Percentiles rank a stretch among this genome's conserved stretches.
These are phyloP conservation scores for Lydus trimaculatus DNA, from an alignment of 2,888 invertebrate species.

Conservation along the genomic window DNA sequence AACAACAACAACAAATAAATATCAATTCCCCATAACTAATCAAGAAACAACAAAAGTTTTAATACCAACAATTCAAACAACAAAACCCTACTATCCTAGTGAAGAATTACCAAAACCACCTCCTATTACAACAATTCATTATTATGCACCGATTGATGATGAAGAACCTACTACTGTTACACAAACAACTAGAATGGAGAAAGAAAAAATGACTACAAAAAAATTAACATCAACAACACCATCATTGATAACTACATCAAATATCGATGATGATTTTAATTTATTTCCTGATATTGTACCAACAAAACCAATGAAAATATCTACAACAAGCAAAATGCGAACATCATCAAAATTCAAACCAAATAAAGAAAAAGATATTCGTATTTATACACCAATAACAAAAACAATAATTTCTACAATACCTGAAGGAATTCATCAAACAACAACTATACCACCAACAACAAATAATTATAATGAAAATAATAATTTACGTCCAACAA, in stretches of 20 bases:
- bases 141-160: conserved; percentile 41
- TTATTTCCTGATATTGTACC: conserved; percentile 17
- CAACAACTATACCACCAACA: conserved; percentile 1
- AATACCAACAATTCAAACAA: conserved; percentile 14
- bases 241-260: conserved; percentile 16
- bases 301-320: neutral
- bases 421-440: neutral
- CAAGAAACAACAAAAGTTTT: conserved; percentile 1
- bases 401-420: conserved; percentile 13
- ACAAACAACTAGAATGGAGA: conserved; percentile 24
- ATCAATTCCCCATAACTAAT: conserved; percentile 12
- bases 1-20: conserved; percentile 10
- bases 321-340: conserved; percentile 9
- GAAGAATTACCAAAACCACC: conserved; percentile 20
- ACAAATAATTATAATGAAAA: neutral
- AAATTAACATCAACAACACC: conserved; percentile 17
- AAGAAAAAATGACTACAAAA: conserved; percentile 8
- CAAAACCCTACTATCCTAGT: conserved; percentile 1
- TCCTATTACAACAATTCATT: conserved; percentile 41
- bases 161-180: conserved; percentile 20
- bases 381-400: conserved; percentile 15
- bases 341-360: neutral
- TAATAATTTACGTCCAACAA: conserved; percentile 9
- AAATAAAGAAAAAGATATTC: neutral
- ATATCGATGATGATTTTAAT: conserved; percentile 20